Percentiles rank a stretch among this genome's conserved stretches.
Evolutionary conservation across 37 sponge, comb jelly and placozoan genomes (phyloP).

Genomic region (Oscarella lobularis): DNA sequence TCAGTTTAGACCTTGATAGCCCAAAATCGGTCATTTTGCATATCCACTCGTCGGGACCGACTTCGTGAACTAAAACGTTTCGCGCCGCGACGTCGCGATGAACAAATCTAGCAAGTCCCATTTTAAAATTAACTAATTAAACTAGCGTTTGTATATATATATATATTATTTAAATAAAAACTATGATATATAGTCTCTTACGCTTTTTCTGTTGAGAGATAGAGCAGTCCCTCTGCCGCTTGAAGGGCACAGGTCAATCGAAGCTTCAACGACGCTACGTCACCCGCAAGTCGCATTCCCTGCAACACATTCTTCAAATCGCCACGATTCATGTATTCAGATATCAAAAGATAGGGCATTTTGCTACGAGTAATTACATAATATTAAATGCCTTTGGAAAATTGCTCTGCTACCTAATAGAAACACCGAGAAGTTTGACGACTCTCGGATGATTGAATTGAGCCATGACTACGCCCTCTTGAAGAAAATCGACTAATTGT

Average conservation of each 20-base stretch:
- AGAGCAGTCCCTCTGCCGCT: slow-evolving; percentile 39
- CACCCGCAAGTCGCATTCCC: slow-evolving; percentile 27
- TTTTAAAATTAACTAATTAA: neutral
- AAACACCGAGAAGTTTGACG: slow-evolving; percentile 61
- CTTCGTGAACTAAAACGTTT: slow-evolving; percentile 53
- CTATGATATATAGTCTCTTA: slow-evolving; percentile 39
- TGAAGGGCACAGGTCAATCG: slow-evolving; percentile 54
- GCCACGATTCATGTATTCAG: slow-evolving; percentile 73
- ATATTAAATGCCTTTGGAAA: neutral
- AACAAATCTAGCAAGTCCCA: slow-evolving; percentile 22
- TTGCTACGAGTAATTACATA: slow-evolving; percentile 21
- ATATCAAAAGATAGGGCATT: slow-evolving; percentile 53
- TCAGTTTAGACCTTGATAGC: slow-evolving; percentile 23
- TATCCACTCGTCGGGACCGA: slow-evolving; percentile 14
- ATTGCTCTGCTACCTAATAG: slow-evolving; percentile 22
- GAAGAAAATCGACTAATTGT: slow-evolving; percentile 44
- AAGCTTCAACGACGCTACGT: slow-evolving; percentile 30
- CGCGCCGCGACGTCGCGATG: slow-evolving; percentile 79
- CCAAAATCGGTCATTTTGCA: slow-evolving; percentile 81
- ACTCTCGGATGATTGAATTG: slow-evolving; percentile 49
- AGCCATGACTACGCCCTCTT: slow-evolving; percentile 78
- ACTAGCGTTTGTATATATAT: neutral
- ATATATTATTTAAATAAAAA: neutral
- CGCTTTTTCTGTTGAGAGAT: slow-evolving; percentile 11
- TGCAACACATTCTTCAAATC: slow-evolving; percentile 65